Evolutionary conservation across 1,140 invertebrate genomes (phyloP).

Genomic region (Schlechtendalia chinensis): DNA sequence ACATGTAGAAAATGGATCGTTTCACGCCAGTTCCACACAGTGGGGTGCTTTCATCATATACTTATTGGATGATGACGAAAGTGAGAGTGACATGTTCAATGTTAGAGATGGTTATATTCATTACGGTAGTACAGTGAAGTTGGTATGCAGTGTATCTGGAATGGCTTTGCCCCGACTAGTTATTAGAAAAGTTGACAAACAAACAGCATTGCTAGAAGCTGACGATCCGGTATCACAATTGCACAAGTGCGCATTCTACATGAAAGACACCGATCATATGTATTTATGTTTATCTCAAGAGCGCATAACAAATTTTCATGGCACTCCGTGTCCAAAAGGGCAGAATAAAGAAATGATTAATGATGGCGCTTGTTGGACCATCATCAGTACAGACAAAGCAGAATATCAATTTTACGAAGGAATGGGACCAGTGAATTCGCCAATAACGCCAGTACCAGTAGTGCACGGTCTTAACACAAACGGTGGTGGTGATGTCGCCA

Average conservation of each 20-base stretch:
- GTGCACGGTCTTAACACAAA: constrained; percentile 94
- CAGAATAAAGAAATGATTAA: constrained; percentile 99
- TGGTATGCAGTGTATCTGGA: constrained; percentile 96
- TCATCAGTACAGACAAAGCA: constrained; percentile 98
- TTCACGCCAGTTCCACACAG: constrained; percentile 97
- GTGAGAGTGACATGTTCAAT: constrained; percentile 95
- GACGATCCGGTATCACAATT: constrained; percentile 98
- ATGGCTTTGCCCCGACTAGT: constrained; percentile 96
- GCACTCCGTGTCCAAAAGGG: constrained; percentile 95
- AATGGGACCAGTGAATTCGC: constrained; percentile 93
- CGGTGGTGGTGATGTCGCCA: constrained; percentile 95
- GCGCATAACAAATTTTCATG: constrained; percentile 98
- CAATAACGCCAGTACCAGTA: constrained; percentile 94
- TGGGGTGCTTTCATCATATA: constrained; percentile 99
- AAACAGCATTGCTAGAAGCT: constrained; percentile 94
- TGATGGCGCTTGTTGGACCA: constrained; percentile 99
- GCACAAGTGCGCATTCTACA: constrained; percentile 99
- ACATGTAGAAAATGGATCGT: constrained; percentile 98
- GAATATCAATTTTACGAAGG: constrained; percentile 99
- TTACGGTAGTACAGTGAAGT: constrained; percentile 96
- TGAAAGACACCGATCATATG: constrained; percentile 99
- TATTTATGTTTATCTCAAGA: constrained; percentile 98
- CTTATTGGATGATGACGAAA: constrained; percentile 94
- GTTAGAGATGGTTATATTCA: constrained; percentile 99
- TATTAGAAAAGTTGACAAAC: constrained; percentile 99